Conservation (phyloP, 2,797 vertebrate genomes). For the Astyanax mexicanus region DNA sequence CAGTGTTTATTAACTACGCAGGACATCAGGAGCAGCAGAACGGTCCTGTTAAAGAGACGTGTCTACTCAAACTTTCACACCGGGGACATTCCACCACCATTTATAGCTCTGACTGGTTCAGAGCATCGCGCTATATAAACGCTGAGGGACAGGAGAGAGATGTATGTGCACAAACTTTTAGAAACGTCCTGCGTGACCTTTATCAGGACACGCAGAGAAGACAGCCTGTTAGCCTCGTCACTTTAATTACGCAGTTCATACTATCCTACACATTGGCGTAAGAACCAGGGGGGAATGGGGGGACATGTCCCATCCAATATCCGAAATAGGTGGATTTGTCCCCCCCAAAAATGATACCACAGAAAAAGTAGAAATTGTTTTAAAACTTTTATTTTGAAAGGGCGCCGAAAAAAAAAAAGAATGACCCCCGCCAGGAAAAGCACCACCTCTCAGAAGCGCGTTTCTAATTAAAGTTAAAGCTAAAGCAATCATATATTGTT, state of each 20-base stretch:
- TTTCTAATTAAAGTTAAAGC: too few species aligned
- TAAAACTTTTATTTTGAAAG: too few species aligned
- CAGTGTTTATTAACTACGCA: conserved; percentile 27
- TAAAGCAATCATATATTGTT: too few species aligned
- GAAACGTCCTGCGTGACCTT: neutral
- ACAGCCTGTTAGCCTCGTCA: neutral
- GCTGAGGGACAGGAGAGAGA: conserved; percentile 16
- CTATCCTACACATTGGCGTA: too few species aligned
- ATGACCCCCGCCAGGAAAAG: too few species aligned
- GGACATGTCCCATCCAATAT: too few species aligned
- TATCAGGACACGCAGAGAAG: neutral
- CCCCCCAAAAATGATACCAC: too few species aligned
- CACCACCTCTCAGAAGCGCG: too few species aligned
- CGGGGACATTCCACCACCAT: conserved; percentile 35
- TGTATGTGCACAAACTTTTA: neutral
- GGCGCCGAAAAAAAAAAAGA: too few species aligned
- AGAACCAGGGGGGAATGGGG: too few species aligned
- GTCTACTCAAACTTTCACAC: conserved; percentile 43
- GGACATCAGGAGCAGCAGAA: neutral
- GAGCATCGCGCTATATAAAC: conserved; percentile 31
- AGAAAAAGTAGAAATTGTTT: too few species aligned
- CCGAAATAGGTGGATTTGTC: too few species aligned
- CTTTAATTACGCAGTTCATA: neutral
- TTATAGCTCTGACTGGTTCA: conserved; percentile 29
- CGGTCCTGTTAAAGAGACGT: conserved; percentile 49